Evolutionary conservation across 2,113 vertebrate genomes (phyloP).

Genomic region (Prunella fulvescens): DNA sequence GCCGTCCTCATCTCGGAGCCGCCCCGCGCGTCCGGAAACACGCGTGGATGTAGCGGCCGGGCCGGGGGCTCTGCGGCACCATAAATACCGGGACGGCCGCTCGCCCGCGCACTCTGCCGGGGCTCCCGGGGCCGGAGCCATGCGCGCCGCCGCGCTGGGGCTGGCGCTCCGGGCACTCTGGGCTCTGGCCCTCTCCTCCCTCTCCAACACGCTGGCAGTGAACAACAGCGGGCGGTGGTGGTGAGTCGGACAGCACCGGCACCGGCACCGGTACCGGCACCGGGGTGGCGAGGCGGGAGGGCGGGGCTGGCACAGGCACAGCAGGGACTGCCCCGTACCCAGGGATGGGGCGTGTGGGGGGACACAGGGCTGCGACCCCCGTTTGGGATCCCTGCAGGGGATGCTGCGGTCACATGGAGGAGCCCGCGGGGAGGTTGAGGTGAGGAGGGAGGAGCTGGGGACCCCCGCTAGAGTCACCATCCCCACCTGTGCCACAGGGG

Average conservation of each 20-base stretch:
- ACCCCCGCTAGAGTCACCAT: not conserved
- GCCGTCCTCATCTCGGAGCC: not conserved
- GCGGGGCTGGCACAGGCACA: not conserved
- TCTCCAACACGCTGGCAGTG: conserved; percentile 86
- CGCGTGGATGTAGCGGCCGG: conserved; percentile 59
- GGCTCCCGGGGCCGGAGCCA: conserved; percentile 62
- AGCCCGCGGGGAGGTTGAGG: not conserved
- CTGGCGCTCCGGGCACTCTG: conserved; percentile 84
- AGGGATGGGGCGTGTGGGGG: not conserved
- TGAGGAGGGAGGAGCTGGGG: not conserved
- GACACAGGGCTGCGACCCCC: not conserved
- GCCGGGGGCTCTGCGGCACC: conserved; percentile 50
- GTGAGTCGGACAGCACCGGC: conserved; percentile 71
- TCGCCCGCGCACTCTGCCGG: conserved; percentile 53
- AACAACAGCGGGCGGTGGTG: conserved; percentile 92
- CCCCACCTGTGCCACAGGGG: conserved; percentile 56
- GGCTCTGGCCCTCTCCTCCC: conserved; percentile 84
- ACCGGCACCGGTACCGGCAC: not conserved
- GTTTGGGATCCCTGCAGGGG: not conserved
- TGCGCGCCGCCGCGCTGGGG: conserved; percentile 83
- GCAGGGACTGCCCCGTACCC: not conserved
- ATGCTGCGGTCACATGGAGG: not conserved
- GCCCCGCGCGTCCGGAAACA: conserved; percentile 53
- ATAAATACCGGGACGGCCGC: conserved; percentile 44
- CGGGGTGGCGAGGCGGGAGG: not conserved